Evolutionary conservation across 2,797 vertebrate genomes (phyloP), one percentile per base, ranked within the genome.

Genomic region (Myotis myotis): DNA sequence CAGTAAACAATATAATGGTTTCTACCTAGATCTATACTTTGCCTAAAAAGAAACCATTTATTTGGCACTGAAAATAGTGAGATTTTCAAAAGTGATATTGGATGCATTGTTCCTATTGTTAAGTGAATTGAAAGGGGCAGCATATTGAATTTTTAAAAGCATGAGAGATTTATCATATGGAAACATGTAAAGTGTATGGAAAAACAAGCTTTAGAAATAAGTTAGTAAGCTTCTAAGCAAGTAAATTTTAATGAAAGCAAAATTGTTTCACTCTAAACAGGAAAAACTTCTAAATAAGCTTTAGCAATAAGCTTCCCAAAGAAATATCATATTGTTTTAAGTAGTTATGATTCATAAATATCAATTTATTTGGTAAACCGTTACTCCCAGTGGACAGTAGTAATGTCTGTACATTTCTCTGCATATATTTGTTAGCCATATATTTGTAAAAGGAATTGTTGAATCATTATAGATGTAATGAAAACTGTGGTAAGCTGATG

Each of bases 31-130:
- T 91, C 9, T 53, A 28, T 62, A 51, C 49, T 70, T 89, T 74
- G 23, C 11, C 60, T 74, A 53, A 90, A 93, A 87, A 25, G n/a
- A 95, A 90, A 51, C 62, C 36, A 74, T 90, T 92, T 82, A 68
- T 91, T 92, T 72, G 68, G 25, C 62, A 53, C 11, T 74, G 36
- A 88, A 92, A 92, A 36, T 38, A 74, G 12, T 30, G 28, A 92
- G 25, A 72, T 74, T 70, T 84, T 93, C 85, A 89, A 66, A 47
- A 89, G 30, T 68, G 71, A 84, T 4, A 80, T 9, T 62, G 16
- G 28, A n/a, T 76, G 7, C 1, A 4, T 30, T 44, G 5, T 78
- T 88, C 17, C 36, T 76, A 2, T 66, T 66, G 13, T 53, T 74
- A 91, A 78, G 36, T 53, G 53, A 74, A 83, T 71, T 89, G 7